These are phyloP conservation scores for Nanorana parkeri DNA, from an alignment of 2,113 vertebrate species.

Conservation along the genomic window DNA sequence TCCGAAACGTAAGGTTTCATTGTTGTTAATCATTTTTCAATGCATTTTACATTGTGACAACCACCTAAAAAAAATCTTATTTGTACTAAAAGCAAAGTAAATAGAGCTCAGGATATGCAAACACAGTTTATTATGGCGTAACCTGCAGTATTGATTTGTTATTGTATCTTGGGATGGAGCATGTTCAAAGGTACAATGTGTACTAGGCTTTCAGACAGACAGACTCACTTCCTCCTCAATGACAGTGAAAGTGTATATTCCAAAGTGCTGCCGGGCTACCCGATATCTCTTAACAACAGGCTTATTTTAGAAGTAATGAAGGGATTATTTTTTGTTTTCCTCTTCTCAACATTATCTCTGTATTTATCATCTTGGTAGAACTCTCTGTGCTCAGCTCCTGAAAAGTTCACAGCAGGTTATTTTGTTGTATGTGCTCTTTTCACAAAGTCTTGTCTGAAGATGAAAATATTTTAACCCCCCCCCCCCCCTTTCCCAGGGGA, in stretches of 20 bases:
- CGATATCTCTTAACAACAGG: not conserved
- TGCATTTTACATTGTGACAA: no score
- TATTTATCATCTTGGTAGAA: no score
- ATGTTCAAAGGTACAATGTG: slow-evolving; percentile 27
- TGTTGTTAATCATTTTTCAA: no score
- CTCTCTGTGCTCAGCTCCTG: no score
- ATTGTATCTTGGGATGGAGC: slow-evolving; percentile 16
- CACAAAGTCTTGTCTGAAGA: no score
- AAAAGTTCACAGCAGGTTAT: no score
- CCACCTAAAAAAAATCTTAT: no score
- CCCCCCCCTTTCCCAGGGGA: no score
- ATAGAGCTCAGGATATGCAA: not conserved
- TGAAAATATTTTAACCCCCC: no score
- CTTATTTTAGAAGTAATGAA: slow-evolving; percentile 12
- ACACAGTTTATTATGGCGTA: not conserved
- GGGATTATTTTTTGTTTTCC: no score
- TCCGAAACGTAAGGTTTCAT: no score
- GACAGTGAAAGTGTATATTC: not conserved
- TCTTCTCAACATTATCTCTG: not conserved
- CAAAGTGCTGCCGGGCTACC: not conserved
- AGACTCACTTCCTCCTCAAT: slow-evolving; percentile 13
- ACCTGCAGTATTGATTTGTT: slow-evolving; percentile 39
- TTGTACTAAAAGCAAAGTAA: slow-evolving; percentile 3
- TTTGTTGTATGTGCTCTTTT: no score
- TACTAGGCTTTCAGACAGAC: slow-evolving; percentile 9